Evolutionary conservation across 2,113 vertebrate genomes (phyloP), one percentile per base, ranked within the genome.

Genomic region (Potamarius usumacintae): DNA sequence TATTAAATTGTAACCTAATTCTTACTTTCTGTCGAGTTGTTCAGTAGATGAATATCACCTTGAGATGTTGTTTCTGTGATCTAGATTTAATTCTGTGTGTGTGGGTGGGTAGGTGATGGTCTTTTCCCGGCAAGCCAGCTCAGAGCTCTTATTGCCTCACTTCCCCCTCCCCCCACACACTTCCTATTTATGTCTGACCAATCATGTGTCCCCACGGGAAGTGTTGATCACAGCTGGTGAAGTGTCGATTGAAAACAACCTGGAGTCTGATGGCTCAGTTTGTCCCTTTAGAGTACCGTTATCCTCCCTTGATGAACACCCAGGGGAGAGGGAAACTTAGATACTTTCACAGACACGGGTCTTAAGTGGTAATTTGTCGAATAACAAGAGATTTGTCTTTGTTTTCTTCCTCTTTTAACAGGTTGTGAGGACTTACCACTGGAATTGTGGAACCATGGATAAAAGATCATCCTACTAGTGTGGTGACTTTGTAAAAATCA

Each of bases 181-280:
- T 80, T 90, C 84, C 85, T 84, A 84, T 89, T 88, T 87, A 80
- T 85, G 82, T 57, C 77, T 53, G n/a, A 78, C 90, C 88, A 86
- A 85, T 90, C 50, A 67, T 10, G 53, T 53, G 72, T 74, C 82
- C 89, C 85, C 89, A 15, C 18, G 87, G 89, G 91, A 90, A 82
- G 84, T 84, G 80, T 86, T 89, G 88, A 89, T 62, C 89, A 86
- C 89, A 92, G 90, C 91, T 91, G 87, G 89, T 89, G 76, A 85
- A 90, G 88, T 92, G 88, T 88, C 89, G 89, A 92, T 89, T 89
- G 88, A 89, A 91, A 92, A 90, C 87, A 89, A 88, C 90, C 88
- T 86, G 77, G 79, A 90, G 89, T 87, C 89, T 91, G 84, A 65
- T 25, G 74, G 85, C 86, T 86, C 74, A 78, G 84, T 86, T 85